phyloP scores from a whole-genome alignment of 2,888 invertebrate genomes.

The Tethea ocularis region DNA sequence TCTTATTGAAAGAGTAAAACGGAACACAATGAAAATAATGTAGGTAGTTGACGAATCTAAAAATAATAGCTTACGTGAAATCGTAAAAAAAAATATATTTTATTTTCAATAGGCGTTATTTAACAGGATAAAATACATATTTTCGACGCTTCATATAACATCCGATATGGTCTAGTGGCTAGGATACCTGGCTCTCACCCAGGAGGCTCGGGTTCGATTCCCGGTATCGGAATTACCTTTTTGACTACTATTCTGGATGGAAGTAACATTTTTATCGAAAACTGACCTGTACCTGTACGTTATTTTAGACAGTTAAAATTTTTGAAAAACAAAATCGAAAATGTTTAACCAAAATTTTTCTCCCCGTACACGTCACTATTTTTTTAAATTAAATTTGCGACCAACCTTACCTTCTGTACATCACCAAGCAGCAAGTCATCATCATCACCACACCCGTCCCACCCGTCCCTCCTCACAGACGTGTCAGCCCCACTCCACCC shows the following conservation, averaged over 20 bases:
- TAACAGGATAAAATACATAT: neutral
- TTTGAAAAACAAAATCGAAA: too few species aligned
- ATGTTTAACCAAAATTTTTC: too few species aligned
- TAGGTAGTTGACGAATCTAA: too few species aligned
- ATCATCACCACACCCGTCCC: conserved; percentile 26
- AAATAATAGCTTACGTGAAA: too few species aligned
- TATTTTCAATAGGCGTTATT: neutral
- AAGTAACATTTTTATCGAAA: too few species aligned
- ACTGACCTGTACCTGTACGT: too few species aligned
- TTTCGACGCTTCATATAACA: neutral
- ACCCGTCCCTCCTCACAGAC: conserved; percentile 37
- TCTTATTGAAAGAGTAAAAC: neutral
- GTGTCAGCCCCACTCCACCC: conserved; percentile 82
- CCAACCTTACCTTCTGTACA: conserved; percentile 57
- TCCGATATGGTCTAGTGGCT: conserved; percentile 85
- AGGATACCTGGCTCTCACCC: conserved; percentile 88
- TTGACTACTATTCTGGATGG: neutral
- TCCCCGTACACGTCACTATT: neutral
- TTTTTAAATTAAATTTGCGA: neutral
- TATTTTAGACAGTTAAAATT: too few species aligned
- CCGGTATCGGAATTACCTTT: conserved; percentile 78
- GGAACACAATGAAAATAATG: too few species aligned
- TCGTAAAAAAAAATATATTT: too few species aligned
- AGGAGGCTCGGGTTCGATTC: conserved; percentile 84
- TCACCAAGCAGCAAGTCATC: conserved; percentile 57